phyloP scores from a whole-genome alignment of 1,140 invertebrate species.

The Pantala flavescens region DNA sequence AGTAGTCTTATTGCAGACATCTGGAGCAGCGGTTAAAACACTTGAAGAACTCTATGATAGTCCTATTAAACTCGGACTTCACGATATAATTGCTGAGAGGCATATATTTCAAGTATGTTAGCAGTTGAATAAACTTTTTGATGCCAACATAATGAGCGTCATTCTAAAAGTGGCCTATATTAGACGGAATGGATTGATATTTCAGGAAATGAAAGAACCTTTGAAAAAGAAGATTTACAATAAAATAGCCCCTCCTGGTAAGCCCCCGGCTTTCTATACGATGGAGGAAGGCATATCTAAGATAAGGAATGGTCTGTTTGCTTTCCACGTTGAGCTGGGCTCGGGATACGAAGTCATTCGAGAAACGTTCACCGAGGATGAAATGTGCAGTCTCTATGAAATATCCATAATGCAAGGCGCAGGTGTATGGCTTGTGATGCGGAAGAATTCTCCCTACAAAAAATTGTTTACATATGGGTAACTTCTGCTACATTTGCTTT shows the following conservation, averaged over 20 bases:
- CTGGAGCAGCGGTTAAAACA: slow-evolving; percentile 49
- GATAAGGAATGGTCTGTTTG: slow-evolving; percentile 47
- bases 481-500: slow-evolving; percentile 15
- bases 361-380: slow-evolving; percentile 50
- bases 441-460: slow-evolving; percentile 46
- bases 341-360: slow-evolving; percentile 49
- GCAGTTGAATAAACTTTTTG: not conserved
- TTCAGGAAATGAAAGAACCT: slow-evolving; percentile 47
- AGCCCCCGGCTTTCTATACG: slow-evolving; percentile 37
- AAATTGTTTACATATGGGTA: slow-evolving; percentile 45
- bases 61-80: slow-evolving; percentile 45
- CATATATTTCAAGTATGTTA: slow-evolving; percentile 46
- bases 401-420: slow-evolving; percentile 31
- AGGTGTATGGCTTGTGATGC: slow-evolving; percentile 28
- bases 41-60: slow-evolving; percentile 48
- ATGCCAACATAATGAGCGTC: no score
- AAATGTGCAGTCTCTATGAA: slow-evolving; percentile 54
- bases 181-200: slow-evolving; percentile 19
- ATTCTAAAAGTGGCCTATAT: no score
- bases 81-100: slow-evolving; percentile 48
- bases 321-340: slow-evolving; percentile 42
- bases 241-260: slow-evolving; percentile 45
- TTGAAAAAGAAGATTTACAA: slow-evolving; percentile 45
- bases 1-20: slow-evolving; percentile 53
- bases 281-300: slow-evolving; percentile 46